These are phyloP conservation scores for Recurvirostra avosetta DNA, from an alignment of 2,113 vertebrate species.

Conservation along the genomic window DNA sequence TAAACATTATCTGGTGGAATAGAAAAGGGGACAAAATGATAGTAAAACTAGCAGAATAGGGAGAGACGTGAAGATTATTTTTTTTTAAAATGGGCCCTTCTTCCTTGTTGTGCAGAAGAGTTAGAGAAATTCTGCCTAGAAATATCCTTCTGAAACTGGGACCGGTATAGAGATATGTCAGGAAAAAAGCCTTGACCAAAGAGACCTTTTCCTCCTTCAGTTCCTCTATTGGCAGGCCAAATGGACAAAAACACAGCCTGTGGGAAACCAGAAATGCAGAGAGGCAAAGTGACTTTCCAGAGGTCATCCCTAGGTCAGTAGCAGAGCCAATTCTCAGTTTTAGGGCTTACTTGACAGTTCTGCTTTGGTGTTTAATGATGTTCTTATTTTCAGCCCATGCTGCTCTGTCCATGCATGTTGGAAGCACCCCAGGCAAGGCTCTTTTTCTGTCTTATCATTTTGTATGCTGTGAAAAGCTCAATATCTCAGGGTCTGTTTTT, in stretches of 20 bases:
- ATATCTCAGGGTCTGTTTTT: not conserved
- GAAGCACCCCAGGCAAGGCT: not conserved
- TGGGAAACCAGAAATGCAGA: not conserved
- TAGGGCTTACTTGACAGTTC: not conserved
- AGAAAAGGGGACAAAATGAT: not conserved
- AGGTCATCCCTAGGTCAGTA: not conserved
- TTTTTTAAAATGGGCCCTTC: not conserved
- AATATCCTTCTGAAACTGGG: not conserved
- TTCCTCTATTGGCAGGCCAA: not conserved
- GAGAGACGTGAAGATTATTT: not conserved
- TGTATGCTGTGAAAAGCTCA: not conserved
- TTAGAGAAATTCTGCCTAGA: not conserved
- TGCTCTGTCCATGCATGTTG: not conserved
- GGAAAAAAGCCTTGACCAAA: not conserved
- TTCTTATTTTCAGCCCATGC: not conserved
- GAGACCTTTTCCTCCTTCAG: not conserved
- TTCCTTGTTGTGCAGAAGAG: not conserved
- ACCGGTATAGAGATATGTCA: not conserved
- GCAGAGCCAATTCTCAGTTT: not conserved
- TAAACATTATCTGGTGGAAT: not conserved
- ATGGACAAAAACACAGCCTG: not conserved
- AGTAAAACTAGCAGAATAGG: not conserved
- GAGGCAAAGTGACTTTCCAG: not conserved
- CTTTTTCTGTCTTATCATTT: not conserved
- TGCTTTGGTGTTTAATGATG: not conserved